Evolutionary conservation across 2,113 vertebrate species (phyloP), one percentile per base, ranked within the genome.

Genomic region (Tor tambroides): DNA sequence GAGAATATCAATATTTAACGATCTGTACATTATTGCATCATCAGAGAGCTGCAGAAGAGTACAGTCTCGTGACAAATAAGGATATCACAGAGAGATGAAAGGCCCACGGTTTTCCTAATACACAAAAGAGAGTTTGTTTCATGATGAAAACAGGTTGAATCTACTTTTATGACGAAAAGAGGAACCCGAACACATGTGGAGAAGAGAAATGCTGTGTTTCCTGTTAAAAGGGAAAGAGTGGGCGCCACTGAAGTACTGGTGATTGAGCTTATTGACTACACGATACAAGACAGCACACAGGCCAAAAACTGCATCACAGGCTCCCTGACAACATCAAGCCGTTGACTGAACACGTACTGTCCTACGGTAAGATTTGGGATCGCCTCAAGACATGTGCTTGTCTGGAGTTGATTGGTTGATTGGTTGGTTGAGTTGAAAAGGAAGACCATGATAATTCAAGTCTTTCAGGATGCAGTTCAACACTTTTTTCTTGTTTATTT

Each of bases 1-100:
- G 95, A 91, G 92, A 91, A 95, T 96, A 96, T 94, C 95, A 95
- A 96, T 95, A 95, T 91, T 92, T 91, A 86, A 95, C 93, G 91
- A 95, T 94, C 96, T 97, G 95, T 97, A 97, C 96, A 97, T 97
- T 97, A 97, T 97, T 97, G 96, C 96, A 96, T 96, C 95, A 95
- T 95, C 92, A 94, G 92, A 91, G 93, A 95, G 93, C 95, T 94
- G 95, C 95, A 95, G 90, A 75, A 35, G 91, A 94, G 93, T 95
- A 95, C 93, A 95, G 95, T 95, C 94, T 95, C 32, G 5, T 94
- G 95, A 93, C 91, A 94, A 94, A 95, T 91, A 90, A 94, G 94
- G 92, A 90, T 92, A 87, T 89, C 83, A 92, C 87, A 87, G 81
- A 83, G 74, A 89, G 87, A 93, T 90, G 91, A 95, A 93, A 91